phyloP scores from a whole-genome alignment of 2,888 invertebrate species.

The Mythimna loreyi region DNA sequence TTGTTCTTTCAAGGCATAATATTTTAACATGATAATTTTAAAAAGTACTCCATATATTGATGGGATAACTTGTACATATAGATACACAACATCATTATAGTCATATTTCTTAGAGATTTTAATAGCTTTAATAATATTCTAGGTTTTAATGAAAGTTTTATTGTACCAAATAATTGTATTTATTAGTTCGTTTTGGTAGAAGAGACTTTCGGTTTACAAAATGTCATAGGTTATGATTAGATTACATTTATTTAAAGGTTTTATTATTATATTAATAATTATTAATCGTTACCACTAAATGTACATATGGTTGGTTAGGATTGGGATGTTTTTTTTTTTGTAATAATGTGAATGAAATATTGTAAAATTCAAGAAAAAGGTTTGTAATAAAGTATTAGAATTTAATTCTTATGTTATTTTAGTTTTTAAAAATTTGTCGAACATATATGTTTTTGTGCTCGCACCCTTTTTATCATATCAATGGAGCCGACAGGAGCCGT shows the following conservation, averaged over 20 bases:
- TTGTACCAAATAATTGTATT: slow-evolving; percentile 90
- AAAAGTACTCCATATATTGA: slow-evolving; percentile 48
- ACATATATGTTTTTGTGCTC: slow-evolving; percentile 12
- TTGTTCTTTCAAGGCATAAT: slow-evolving; percentile 45
- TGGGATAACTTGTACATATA: slow-evolving; percentile 74
- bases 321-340: slow-evolving; percentile 78
- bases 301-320: slow-evolving; percentile 77
- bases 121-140: slow-evolving; percentile 88
- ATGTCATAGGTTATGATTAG: slow-evolving; percentile 83
- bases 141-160: slow-evolving; percentile 81
- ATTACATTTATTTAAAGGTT: slow-evolving; percentile 81
- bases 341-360: slow-evolving; percentile 73
- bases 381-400: slow-evolving; percentile 87
- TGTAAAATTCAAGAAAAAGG: slow-evolving; percentile 77
- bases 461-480: slow-evolving; percentile 36
- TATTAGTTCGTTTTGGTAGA: slow-evolving; percentile 86
- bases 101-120: slow-evolving; percentile 84
- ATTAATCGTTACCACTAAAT: slow-evolving; percentile 86
- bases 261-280: slow-evolving; percentile 76
- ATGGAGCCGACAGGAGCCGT: slow-evolving; percentile 41
- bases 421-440: slow-evolving; percentile 45
- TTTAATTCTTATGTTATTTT: slow-evolving; percentile 70
- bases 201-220: slow-evolving; percentile 85
- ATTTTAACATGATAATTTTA: slow-evolving; percentile 51
- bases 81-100: slow-evolving; percentile 80